Percentiles rank a stretch among this genome's conserved stretches.
Evolutionary conservation across 2,888 invertebrate genomes (phyloP).

Genomic region (Lasioglossum villosulum): DNA sequence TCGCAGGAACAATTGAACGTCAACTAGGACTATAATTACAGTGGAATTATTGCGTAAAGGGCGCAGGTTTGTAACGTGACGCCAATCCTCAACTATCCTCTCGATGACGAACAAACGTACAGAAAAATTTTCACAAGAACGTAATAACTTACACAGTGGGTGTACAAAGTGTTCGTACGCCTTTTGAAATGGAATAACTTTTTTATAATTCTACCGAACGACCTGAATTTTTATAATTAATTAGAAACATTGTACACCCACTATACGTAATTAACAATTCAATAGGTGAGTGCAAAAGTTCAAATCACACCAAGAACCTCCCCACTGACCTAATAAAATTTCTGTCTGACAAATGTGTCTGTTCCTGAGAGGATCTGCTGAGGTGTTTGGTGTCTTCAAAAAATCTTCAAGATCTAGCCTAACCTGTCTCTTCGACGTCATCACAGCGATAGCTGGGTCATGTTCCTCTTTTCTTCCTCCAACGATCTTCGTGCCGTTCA

Average conservation of each 20-base stretch:
- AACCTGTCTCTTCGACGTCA: constrained; percentile 84
- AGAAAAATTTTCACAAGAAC: background rate
- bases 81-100: no score
- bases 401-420: constrained; percentile 68
- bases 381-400: background rate
- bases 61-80: background rate
- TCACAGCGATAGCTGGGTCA: constrained; percentile 73
- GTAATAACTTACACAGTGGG: background rate
- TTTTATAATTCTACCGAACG: no score
- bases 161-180: no score
- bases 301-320: no score
- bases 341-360: background rate
- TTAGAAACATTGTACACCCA: no score
- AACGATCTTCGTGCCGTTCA: constrained; percentile 40
- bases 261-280: background rate
- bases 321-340: background rate
- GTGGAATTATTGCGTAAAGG: background rate
- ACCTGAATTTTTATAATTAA: no score
- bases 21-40: background rate
- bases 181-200: no score
- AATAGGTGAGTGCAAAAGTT: background rate
- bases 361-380: background rate
- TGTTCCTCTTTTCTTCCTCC: constrained; percentile 47
- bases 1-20: background rate
- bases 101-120: background rate